Evolutionary conservation across 2,797 vertebrate species (phyloP).

Genomic region (Emys orbicularis): DNA sequence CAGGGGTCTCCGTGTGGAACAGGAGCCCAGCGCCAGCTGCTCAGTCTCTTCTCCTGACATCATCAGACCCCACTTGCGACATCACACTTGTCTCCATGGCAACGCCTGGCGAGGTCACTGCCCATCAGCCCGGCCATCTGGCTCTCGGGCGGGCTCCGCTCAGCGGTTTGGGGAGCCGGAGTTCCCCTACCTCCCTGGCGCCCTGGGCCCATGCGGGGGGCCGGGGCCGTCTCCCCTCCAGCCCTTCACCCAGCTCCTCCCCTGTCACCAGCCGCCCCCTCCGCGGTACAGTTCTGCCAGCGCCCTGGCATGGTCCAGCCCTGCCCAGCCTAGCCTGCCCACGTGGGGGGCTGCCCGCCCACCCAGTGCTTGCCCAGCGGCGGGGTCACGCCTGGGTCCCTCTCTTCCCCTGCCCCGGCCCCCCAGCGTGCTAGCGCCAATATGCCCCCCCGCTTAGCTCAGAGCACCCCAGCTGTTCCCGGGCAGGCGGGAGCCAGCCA

Average conservation of each 20-base stretch:
- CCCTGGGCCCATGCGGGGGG: background rate
- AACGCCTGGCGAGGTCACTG: constrained; percentile 49
- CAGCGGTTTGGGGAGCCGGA: fast-evolving
- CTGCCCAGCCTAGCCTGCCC: too few species aligned
- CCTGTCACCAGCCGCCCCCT: background rate
- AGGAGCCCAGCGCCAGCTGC: background rate
- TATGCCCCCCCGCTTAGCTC: constrained; percentile 35
- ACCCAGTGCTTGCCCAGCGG: background rate
- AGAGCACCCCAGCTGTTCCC: constrained; percentile 82
- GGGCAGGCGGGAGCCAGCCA: constrained; percentile 67
- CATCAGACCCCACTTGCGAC: background rate
- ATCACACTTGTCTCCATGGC: constrained; percentile 19
- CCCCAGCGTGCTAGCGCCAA: background rate
- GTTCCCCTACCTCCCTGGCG: background rate
- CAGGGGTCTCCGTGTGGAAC: background rate
- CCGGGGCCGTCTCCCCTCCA: background rate
- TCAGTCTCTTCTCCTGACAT: background rate
- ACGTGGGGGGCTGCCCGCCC: background rate
- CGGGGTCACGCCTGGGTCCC: too few species aligned
- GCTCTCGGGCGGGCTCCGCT: background rate
- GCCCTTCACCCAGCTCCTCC: fast-evolving
- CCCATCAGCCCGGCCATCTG: constrained; percentile 57
- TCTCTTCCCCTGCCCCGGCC: background rate
- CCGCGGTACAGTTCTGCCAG: too few species aligned
- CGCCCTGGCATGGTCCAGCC: background rate